Evolutionary conservation across 2,113 vertebrate genomes (phyloP), one percentile per base, ranked within the genome.

Genomic region (Polypterus bichir): DNA sequence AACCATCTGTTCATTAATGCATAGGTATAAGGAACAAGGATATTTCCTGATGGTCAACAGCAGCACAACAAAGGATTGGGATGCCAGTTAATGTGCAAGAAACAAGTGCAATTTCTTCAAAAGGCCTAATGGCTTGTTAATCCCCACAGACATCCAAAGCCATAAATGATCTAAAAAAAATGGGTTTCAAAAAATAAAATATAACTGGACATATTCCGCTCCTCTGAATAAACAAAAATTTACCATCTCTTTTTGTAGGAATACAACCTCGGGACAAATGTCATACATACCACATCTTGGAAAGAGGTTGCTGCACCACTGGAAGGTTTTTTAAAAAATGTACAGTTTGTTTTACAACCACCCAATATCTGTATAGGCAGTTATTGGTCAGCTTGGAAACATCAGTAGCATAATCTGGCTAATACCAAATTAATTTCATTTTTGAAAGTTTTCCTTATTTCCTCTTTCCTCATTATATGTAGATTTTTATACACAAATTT

Each of bases 351-450:
- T 69, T 75, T 72, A 68, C 48, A 75, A 74, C 71, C 71, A 78
- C 70, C 71, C 63, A 49, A 64, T 63, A 62, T 65, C 27, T 1
- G 67, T 69, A 57, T 59, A 66, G 69, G 74, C 68, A 78, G 72
- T 73, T 74, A 64, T 59, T 56, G 62, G 58, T 70, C 54, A 69
- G 64, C 68, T 77, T 75, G 77, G 76, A 75, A 83, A 75, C 72
- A 54, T 46, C 61, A 9, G 68, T 65, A 66, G 72, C 65, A 48
- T 70, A 76, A 72, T 64, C 69, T 69, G 66, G 71, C 59, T 66
- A 56, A 53, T 72, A 6, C 64, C 49, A 1, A 57, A 45, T 49
- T 64, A 54, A 55, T n/a, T 49, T 64, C 44, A 57, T 27, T 11
- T 45, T 57, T 7, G 7, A 10, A 27, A n/a, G n/a, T 57, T 68